Percentiles rank a stretch among this genome's conserved stretches.
Conservation (phyloP, 2,113 vertebrate genomes). For the Cyphomyrus plagiostoma region DNA sequence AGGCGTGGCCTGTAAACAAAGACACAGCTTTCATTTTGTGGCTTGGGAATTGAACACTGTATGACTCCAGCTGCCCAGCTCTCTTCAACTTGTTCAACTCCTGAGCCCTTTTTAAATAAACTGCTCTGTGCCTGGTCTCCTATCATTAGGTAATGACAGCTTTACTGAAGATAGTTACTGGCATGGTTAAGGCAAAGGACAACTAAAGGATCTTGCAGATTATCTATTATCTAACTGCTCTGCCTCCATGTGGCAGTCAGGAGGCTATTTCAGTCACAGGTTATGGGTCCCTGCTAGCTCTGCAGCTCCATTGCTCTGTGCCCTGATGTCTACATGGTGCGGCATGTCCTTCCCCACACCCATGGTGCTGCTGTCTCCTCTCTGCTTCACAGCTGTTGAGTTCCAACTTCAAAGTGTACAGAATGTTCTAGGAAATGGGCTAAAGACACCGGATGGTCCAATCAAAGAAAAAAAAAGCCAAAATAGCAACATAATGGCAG, state of each 20-base stretch:
- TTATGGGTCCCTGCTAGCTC: slow-evolving; percentile 10
- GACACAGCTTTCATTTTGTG: neutral
- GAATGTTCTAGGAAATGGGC: neutral
- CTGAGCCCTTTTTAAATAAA: slow-evolving; percentile 42
- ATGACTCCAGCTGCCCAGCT: neutral
- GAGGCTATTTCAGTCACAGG: slow-evolving; percentile 35
- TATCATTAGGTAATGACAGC: slow-evolving; percentile 53
- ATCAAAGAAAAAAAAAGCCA: neutral
- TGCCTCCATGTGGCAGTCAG: slow-evolving; percentile 22
- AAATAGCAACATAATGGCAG: neutral
- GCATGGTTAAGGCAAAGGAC: slow-evolving; percentile 31
- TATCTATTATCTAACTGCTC: slow-evolving; percentile 56
- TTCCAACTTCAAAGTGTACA: neutral
- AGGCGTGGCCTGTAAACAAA: neutral
- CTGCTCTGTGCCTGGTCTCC: slow-evolving; percentile 43
- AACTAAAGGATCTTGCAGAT: slow-evolving; percentile 44
- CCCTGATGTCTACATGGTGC: neutral
- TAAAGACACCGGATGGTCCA: neutral
- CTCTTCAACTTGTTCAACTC: slow-evolving; percentile 27
- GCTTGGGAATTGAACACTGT: neutral
- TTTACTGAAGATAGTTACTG: slow-evolving; percentile 49
- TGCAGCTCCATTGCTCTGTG: neutral
- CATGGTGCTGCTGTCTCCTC: neutral
- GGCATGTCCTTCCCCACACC: neutral
- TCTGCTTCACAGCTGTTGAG: neutral